phyloP scores from a whole-genome alignment of 64 coral and sea anemone genomes.

The Hydrozoanthus tunicans region DNA sequence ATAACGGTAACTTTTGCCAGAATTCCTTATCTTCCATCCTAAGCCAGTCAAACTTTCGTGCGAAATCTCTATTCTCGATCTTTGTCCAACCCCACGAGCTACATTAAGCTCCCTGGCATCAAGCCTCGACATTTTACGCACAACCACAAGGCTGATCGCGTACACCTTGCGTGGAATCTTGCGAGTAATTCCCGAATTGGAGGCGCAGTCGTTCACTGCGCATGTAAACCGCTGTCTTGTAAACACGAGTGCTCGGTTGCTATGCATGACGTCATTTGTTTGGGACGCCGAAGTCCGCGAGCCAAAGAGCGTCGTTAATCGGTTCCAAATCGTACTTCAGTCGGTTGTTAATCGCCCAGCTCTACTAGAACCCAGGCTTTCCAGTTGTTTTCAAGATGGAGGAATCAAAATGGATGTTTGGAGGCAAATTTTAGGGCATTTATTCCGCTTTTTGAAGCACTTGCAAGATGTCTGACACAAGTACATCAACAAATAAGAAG shows the following conservation, averaged over 20 bases:
- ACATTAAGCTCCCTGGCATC: neutral
- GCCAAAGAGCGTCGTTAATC: neutral
- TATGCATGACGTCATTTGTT: conserved; percentile 26
- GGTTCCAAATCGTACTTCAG: neutral
- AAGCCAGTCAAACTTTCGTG: neutral
- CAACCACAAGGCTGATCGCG: neutral
- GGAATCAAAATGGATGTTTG: neutral
- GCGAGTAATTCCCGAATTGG: neutral
- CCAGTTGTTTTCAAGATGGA: neutral
- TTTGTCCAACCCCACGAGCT: neutral
- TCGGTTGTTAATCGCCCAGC: neutral
- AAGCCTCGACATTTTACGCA: neutral
- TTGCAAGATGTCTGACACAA: conserved; percentile 9
- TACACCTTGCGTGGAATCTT: neutral
- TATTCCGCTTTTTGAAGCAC: conserved; percentile 22
- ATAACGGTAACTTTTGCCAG: conserved; percentile 11
- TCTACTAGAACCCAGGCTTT: conserved; percentile 15
- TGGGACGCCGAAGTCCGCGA: conserved; percentile 5
- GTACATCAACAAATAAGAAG: neutral
- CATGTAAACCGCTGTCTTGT: neutral
- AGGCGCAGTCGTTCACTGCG: conserved; percentile 11
- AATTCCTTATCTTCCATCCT: neutral
- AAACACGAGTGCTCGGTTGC: conserved; percentile 1
- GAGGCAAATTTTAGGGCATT: conserved; percentile 9
- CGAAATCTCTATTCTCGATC: neutral